A percentile compares a stretch with the other conserved stretches of the same genome.
Conservation (phyloP, 2,113 vertebrate genomes). For the Phaethornis superciliosus region DNA sequence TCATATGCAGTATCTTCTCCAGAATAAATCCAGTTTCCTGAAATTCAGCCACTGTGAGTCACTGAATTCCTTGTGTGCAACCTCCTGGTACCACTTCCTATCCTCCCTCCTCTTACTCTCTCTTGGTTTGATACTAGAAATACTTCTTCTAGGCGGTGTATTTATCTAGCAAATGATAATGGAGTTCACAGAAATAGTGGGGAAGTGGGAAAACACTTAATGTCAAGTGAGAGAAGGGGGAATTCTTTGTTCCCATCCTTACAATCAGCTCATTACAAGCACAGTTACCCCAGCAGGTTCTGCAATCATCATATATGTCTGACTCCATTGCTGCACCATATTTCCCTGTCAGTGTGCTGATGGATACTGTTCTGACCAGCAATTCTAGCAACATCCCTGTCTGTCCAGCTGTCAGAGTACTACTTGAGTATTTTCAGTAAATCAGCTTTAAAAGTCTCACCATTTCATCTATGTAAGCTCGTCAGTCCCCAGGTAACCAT, state of each 20-base stretch:
- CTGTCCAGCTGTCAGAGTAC: conserved; percentile 4
- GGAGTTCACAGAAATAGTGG: not conserved
- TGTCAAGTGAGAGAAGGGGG: not conserved
- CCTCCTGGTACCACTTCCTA: not conserved
- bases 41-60: rapidly evolving
- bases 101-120: not conserved
- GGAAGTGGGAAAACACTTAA: not conserved
- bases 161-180: not conserved
- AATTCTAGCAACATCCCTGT: not conserved
- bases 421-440: conserved; percentile 8
- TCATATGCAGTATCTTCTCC: not conserved
- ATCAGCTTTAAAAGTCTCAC: conserved; percentile 10
- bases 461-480: conserved; percentile 20
- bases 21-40: not conserved
- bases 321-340: not conserved
- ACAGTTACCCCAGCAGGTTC: not conserved
- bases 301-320: not conserved
- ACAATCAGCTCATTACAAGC: not conserved
- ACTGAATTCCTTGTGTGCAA: not conserved
- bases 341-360: not conserved
- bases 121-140: not conserved
- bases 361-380: not conserved
- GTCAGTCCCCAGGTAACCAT: conserved; percentile 24
- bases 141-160: not conserved
- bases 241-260: not conserved